Base-by-base conservation (phyloP, 2,888 invertebrate species). In the Agonopterix alstromeriana region DNA sequence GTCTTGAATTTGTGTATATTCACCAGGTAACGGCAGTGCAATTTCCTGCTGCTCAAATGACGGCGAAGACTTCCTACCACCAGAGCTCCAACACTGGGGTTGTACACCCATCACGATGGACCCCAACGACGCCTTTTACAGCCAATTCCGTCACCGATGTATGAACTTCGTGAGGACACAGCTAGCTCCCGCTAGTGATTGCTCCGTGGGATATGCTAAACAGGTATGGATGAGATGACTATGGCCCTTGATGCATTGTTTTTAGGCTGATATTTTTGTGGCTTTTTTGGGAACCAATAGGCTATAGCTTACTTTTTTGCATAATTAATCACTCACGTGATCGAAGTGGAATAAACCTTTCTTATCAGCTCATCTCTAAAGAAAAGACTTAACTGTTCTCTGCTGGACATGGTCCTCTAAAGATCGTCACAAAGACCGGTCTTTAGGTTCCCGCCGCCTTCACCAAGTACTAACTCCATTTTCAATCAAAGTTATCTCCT, bases 141-240 rank as follows among this genome's bases (percentile, higher is more conserved):
- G 82, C 0, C 70, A 75, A 9, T 93, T 91, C 59, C 76, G 87
- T 0, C 91, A 92, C 51, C 80, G 85, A 2, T 95, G 95, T 59
- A 90, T 94, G 72, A 94, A 94, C 73, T 93, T 95, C 59, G 94
- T 94, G 0, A 82, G 95, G 42, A 90, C 93, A 0, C 91, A 93
- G 49, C 70, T 94, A 42, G 91, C 93, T 0, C 94, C 94, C 0
- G 79, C 90, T 51, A 77, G 86, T 10, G 92, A 94, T 59, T 95
- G 95, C 57, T 90, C 90, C 1, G 82, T 93, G 27, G 92, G 94
- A 9, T 93, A 93, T 70, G 93, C 92, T 14, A 93, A 92, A 60
- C 94, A 94, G 82, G 92, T 93, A 54, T 69, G 67, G 17, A 17
- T 4, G 17, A 17, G 17, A 17, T 17, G 17, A 17, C 2, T 17